Conservation (phyloP, 2,113 vertebrate species). For the Panthera tigris region DNA sequence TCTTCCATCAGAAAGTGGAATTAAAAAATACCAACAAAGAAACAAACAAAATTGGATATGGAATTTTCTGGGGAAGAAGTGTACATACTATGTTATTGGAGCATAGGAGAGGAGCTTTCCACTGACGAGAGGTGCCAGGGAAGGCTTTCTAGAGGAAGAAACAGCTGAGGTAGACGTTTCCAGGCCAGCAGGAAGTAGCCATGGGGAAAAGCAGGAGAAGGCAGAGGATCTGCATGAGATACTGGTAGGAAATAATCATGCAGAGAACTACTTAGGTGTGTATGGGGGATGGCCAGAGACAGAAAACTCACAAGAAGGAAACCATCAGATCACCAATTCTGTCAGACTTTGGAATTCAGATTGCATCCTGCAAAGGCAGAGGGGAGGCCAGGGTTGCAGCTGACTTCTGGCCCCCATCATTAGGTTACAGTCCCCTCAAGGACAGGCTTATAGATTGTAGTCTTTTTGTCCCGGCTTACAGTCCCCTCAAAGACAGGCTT, state of each 20-base stretch:
- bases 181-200: neutral
- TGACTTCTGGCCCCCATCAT: neutral
- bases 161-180: neutral
- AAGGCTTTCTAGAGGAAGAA: neutral
- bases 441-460: accelerated
- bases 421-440: neutral
- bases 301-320: neutral
- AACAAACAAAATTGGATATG: neutral
- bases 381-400: accelerated
- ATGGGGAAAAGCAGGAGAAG: neutral
- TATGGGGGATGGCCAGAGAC: neutral
- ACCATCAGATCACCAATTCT: accelerated
- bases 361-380: accelerated
- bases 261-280: neutral
- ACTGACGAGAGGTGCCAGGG: too few species aligned
- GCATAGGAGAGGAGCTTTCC: accelerated
- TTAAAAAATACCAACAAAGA: neutral
- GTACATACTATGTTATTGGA: neutral
- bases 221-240: neutral
- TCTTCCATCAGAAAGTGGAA: neutral
- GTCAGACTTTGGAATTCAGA: neutral
- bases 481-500: neutral
- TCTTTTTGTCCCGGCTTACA: neutral
- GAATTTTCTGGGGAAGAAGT: too few species aligned
- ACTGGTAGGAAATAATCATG: too few species aligned